Evolutionary conservation across 2,797 vertebrate species (phyloP), one percentile per base, ranked within the genome.

Genomic region (Semaprochilodus insignis): DNA sequence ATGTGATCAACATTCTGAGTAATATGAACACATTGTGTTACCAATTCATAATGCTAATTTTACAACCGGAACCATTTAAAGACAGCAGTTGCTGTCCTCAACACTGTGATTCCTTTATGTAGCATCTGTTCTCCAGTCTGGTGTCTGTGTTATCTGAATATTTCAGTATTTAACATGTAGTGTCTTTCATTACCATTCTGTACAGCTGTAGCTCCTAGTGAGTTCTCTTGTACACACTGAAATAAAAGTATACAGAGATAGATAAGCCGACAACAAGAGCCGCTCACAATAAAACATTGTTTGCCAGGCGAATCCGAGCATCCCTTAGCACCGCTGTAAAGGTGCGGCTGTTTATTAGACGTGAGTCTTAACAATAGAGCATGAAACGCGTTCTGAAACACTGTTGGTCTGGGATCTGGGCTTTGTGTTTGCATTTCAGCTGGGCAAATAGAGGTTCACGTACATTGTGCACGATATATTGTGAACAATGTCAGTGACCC

Each of bases 401-500:
- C 57, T 90, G 86, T 91, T 92, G 92, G 88, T 85, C 59, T 57
- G 85, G 83, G 86, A 80, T 90, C 85, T 85, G 85, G 48, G 86
- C 87, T 85, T 85, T n/a, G 84, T 92, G 81, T 93, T 93, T 93
- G 90, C 77, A 85, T 51, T 86, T 34, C 57, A 77, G 88, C 83
- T 86, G 88, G 85, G 87, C 82, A 92, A 93, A 94, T 81, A 90
- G 66, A 85, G 76, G 87, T 62, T 16, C 87, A 86, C 91, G 89
- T 91, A 85, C 83, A 75, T 88, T 90, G 89, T 51, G 83, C 81
- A 63, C 84, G 81, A 67, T 92, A 92, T 92, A 44, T 44, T 90
- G 89, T 52, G 83, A 81, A 63, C 84, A 82, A 67, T 93, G 92
- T 93, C 90, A 91, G 90, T 90, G 89, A 88, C 92, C 90, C 91